Evolutionary conservation across 1,140 invertebrate genomes (phyloP).

Genomic region (Drosophila repletoides): DNA sequence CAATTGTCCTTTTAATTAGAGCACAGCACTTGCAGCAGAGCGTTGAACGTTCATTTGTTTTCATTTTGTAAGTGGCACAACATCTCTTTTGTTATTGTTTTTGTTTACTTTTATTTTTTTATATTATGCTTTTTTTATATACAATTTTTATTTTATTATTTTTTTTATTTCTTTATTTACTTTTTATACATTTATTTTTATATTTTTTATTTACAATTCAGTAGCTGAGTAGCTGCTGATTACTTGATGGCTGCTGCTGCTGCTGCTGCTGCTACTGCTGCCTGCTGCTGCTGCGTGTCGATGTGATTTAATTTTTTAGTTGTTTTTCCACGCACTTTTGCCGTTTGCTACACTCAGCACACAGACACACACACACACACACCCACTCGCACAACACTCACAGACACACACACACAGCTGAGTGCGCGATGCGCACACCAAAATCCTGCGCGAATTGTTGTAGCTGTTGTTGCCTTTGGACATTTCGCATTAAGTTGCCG

Average conservation of each 20-base stretch:
- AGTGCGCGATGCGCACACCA: conserved; percentile 38
- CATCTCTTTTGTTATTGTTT: not conserved
- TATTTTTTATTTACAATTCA: too few relatives aligned
- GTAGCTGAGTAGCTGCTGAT: too few relatives aligned
- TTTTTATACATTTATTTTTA: too few relatives aligned
- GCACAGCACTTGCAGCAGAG: too few relatives aligned
- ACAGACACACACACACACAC: conserved; percentile 1
- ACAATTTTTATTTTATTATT: not conserved
- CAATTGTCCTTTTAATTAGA: too few relatives aligned
- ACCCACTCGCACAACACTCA: conserved; percentile 4
- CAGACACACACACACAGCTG: conserved; percentile 24
- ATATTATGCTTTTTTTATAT: not conserved
- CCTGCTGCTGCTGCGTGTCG: conserved; percentile 40
- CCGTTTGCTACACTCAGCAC: conserved; percentile 23
- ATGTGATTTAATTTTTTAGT: conserved; percentile 46
- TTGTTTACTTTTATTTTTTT: not conserved
- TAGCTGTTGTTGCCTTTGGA: conserved; percentile 11
- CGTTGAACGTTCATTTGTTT: too few relatives aligned
- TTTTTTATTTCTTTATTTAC: conserved; percentile 3
- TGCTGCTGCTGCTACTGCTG: conserved; percentile 4
- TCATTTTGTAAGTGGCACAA: too few relatives aligned
- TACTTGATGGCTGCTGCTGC: not conserved
- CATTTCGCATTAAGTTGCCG: conserved; percentile 25
- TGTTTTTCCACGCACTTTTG: conserved; percentile 36
- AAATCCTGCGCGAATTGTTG: conserved; percentile 45